Percentiles rank a stretch among this genome's conserved stretches.
These are phyloP conservation scores for Phenganax marumi DNA, from an alignment of 92 coral and sea anemone species.

Conservation along the genomic window DNA sequence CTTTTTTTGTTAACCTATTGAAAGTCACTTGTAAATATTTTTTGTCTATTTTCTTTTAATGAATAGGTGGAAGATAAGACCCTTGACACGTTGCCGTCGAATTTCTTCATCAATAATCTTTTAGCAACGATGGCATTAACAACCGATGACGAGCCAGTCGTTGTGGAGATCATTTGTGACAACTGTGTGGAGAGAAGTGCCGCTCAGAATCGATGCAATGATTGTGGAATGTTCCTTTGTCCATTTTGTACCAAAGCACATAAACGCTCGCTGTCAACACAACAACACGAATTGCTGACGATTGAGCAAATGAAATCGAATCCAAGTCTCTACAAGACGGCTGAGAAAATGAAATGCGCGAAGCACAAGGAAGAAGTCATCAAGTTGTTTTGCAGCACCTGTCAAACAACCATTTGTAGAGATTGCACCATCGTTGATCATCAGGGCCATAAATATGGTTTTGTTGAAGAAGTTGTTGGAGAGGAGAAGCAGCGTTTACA, in stretches of 20 bases:
- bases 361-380: constrained; percentile 60
- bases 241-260: constrained; percentile 63
- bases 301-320: constrained; percentile 53
- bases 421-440: constrained; percentile 67
- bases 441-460: constrained; percentile 57
- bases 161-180: constrained; percentile 48
- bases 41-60: too few relatives aligned
- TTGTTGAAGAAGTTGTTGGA: constrained; percentile 53
- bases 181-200: constrained; percentile 55
- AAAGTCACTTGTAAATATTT: too few relatives aligned
- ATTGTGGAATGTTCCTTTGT: constrained; percentile 63
- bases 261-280: constrained; percentile 42
- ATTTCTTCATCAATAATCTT: constrained; percentile 66
- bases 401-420: constrained; percentile 59
- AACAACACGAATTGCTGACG: constrained; percentile 54
- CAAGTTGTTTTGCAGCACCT: constrained; percentile 65
- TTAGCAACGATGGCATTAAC: constrained; percentile 40
- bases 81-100: constrained; percentile 48
- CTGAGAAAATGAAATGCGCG: constrained; percentile 55
- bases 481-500: constrained; percentile 31
- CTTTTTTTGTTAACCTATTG: too few relatives aligned
- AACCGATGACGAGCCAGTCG: constrained; percentile 9
- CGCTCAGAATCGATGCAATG: constrained; percentile 56
- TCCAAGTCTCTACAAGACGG: constrained; percentile 50
- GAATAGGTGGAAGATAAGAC: too few relatives aligned